Evolutionary conservation across 2,113 vertebrate species (phyloP).

Genomic region (human (Homo sapiens)): DNA sequence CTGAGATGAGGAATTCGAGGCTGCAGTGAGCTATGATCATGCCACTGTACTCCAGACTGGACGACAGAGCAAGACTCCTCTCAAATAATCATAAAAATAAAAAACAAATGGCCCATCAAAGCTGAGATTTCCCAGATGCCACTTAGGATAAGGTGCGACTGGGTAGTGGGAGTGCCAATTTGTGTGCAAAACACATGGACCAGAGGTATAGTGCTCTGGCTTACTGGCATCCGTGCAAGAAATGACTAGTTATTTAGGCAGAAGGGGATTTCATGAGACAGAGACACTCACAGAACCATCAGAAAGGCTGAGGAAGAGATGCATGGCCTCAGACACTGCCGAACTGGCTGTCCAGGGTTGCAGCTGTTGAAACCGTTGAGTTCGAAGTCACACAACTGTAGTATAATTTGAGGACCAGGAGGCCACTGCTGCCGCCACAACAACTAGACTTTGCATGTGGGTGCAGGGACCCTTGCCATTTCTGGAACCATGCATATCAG

Average conservation of each 20-base stretch:
- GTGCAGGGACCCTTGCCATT: not conserved
- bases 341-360: rapidly evolving
- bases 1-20: too few relatives aligned
- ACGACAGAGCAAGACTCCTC: too few relatives aligned
- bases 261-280: not conserved
- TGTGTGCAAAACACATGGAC: rapidly evolving
- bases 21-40: too few relatives aligned
- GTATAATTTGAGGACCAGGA: too few relatives aligned
- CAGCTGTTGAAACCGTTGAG: not conserved
- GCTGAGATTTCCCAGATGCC: not conserved
- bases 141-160: not conserved
- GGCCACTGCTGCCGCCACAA: not conserved
- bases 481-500: not conserved
- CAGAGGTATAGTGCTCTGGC: too few relatives aligned
- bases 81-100: too few relatives aligned
- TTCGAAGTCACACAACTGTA: not conserved
- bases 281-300: rapidly evolving
- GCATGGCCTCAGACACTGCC: not conserved
- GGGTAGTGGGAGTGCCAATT: not conserved
- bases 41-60: too few relatives aligned
- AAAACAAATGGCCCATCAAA: not conserved
- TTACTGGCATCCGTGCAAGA: not conserved
- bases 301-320: not conserved
- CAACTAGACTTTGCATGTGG: too few relatives aligned
- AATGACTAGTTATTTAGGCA: not conserved